Evolutionary conservation across 2,797 vertebrate genomes (phyloP).

Genomic region (Epinephelus malabaricus): DNA sequence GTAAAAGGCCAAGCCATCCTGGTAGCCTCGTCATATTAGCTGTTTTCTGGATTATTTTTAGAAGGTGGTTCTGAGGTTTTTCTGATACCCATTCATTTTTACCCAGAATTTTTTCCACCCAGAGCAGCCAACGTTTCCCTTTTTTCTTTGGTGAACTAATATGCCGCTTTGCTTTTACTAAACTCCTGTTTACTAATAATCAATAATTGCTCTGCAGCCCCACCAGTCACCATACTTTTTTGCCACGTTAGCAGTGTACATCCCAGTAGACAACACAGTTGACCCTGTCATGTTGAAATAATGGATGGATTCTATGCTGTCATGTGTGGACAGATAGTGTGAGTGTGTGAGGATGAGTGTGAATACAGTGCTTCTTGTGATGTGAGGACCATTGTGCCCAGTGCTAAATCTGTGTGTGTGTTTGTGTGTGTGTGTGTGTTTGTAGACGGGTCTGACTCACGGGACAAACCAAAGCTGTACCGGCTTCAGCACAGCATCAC

Average conservation of each 20-base stretch:
- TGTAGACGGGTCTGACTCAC: conserved; percentile 96
- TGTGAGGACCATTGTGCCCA: neutral
- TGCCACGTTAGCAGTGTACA: conserved; percentile 1
- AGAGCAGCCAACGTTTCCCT: conserved; percentile 1
- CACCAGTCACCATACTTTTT: conserved; percentile 11
- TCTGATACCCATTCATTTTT: conserved; percentile 22
- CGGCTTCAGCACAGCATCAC: conserved; percentile 96
- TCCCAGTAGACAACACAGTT: neutral
- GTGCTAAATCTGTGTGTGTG: conserved; percentile 21
- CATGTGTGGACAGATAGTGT: conserved; percentile 53
- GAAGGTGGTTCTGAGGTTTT: conserved; percentile 33
- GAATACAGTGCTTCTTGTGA: neutral
- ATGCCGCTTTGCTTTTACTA: conserved; percentile 75
- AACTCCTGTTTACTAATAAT: conserved; percentile 70
- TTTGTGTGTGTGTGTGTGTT: conserved; percentile 45
- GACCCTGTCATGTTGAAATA: neutral
- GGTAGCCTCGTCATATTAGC: neutral
- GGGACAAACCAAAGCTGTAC: conserved; percentile 99
- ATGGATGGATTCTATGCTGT: conserved; percentile 16
- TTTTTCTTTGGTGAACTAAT: conserved; percentile 63
- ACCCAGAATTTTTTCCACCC: neutral
- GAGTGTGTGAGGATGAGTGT: conserved; percentile 2
- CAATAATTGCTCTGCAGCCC: conserved; percentile 41
- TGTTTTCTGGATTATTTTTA: conserved; percentile 38
- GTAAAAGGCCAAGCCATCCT: neutral